Evolutionary conservation across 2,113 vertebrate genomes (phyloP).

Genomic region (Pardalotus punctatus): DNA sequence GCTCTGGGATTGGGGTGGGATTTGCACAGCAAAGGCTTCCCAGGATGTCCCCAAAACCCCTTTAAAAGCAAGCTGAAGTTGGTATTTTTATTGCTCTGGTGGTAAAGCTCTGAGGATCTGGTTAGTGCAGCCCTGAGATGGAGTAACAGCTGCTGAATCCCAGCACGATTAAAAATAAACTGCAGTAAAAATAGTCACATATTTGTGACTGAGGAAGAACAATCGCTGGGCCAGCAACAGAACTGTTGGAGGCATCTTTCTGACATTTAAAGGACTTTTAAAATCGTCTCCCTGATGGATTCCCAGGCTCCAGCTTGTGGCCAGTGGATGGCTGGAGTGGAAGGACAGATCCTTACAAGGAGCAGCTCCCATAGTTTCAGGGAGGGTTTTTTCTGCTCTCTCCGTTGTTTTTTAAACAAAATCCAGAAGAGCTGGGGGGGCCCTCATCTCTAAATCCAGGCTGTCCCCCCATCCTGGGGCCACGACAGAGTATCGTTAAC

Average conservation of each 20-base stretch:
- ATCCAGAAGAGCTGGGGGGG: accelerated
- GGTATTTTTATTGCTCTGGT: accelerated
- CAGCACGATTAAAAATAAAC: neutral
- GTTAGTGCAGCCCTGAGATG: neutral
- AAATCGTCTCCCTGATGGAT: neutral
- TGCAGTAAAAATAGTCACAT: neutral
- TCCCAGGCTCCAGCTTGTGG: accelerated
- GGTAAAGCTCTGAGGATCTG: neutral
- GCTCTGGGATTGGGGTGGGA: neutral
- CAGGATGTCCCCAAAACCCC: neutral
- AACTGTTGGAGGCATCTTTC: accelerated
- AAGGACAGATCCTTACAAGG: neutral
- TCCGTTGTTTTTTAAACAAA: neutral
- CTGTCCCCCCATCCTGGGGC: no score
- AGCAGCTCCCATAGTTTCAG: neutral
- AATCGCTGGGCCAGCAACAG: neutral
- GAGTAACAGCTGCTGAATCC: neutral
- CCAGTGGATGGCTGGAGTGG: accelerated
- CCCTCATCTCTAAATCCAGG: neutral
- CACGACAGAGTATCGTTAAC: accelerated
- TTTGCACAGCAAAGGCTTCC: neutral
- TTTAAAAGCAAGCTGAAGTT: neutral
- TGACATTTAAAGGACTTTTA: neutral
- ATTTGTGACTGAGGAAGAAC: neutral
- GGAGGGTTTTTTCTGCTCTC: neutral